Evolutionary conservation across 2,888 invertebrate species (phyloP), one percentile per base, ranked within the genome.

Genomic region (Cacoxenus indagator): DNA sequence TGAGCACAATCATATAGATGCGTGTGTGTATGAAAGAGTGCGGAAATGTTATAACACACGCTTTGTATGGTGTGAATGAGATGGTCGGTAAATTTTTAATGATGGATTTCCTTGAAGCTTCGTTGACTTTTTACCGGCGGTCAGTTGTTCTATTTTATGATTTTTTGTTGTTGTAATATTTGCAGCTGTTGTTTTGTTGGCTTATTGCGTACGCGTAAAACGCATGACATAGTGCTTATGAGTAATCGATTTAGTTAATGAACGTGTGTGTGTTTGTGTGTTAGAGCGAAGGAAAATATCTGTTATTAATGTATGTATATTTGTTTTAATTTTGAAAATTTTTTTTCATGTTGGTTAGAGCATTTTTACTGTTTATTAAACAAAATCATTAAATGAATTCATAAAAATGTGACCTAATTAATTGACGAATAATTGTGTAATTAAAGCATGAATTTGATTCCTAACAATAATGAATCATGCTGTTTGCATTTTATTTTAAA

Each of bases 51-150:
- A 51, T 17, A 37, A 14, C 14, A 14, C 22, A 9, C 17, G 51
- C 22, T 22, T 51, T 51, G 51, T 43, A 14, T 5, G 19, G 51
- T 43, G 54, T 14, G 65, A 51, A 37, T 55, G 55, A 11, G 65
- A 55, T n/a, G 48, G n/a, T n/a, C n/a, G n/a, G n/a, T n/a, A n/a
- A 24, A 27, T n/a, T 24, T 24, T 45, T 64, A 43, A 43, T 64
- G 48, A 64, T 64, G 45, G 64, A 65, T 65, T 17, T 51, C 29
- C 24, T 24, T 14, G 37, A 37, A 8, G 37, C 14, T 37, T 37
- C 14, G 37, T 1, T 14, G 37, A 37, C 5, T 37, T 37, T 51
- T 51, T 9, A 9, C 5, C 24, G 8, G 26, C 54, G 24, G 54
- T 54, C 54, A 26, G 54, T 14, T 24, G 54, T 11, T 26, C 14